A percentile compares a stretch with the other conserved stretches of the same genome.
phyloP scores from a whole-genome alignment of 2,888 invertebrate genomes.

The Lithophane leautieri region DNA sequence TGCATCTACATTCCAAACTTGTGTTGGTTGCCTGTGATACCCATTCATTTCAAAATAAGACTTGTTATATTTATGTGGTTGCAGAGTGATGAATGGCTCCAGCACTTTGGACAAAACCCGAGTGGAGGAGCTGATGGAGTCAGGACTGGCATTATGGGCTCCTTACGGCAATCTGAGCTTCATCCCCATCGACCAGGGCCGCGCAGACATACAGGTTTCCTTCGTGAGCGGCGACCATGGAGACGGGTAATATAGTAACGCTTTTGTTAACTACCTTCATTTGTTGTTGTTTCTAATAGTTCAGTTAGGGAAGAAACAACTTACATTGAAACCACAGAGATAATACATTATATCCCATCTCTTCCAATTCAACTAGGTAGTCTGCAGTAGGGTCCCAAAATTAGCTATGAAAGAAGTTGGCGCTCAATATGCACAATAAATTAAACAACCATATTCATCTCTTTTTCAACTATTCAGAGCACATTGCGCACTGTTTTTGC shows the following conservation, averaged over 20 bases:
- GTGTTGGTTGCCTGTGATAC: not conserved
- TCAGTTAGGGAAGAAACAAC: not conserved
- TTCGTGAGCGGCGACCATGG: slow-evolving; percentile 93
- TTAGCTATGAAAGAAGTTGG: not conserved
- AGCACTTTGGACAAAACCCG: slow-evolving; percentile 90
- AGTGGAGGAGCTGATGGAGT: slow-evolving; percentile 90
- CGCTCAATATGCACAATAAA: not conserved
- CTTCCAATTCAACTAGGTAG: not conserved
- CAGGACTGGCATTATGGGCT: slow-evolving; percentile 93
- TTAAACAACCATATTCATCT: not conserved
- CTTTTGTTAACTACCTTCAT: not conserved
- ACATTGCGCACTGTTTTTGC: not conserved
- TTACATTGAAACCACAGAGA: no score
- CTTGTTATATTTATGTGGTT: slow-evolving; percentile 37
- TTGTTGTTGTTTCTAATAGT: not conserved
- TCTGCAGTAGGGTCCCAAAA: not conserved
- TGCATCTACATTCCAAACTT: not conserved
- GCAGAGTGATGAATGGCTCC: slow-evolving; percentile 93
- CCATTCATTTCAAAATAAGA: not conserved
- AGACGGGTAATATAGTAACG: slow-evolving; percentile 88
- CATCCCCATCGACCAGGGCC: slow-evolving; percentile 83
- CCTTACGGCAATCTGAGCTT: slow-evolving; percentile 92
- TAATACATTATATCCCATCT: not conserved
- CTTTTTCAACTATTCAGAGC: not conserved
- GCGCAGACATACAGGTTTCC: slow-evolving; percentile 94